Evolutionary conservation across 2,888 invertebrate genomes (phyloP).

Genomic region (Drosophila gaucha): DNA sequence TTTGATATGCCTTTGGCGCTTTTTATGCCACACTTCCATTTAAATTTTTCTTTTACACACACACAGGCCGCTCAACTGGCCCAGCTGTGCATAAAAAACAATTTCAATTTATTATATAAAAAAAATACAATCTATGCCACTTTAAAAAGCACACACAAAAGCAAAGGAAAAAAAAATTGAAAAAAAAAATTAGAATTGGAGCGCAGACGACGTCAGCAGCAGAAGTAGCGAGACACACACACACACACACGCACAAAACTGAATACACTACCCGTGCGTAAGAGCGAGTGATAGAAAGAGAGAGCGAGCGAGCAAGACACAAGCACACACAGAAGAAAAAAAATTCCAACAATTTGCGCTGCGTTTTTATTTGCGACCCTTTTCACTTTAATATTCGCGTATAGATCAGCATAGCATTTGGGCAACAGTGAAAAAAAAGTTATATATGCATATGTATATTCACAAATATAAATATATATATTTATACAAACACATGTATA

Average conservation of each 20-base stretch:
- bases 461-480: background rate
- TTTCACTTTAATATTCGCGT: conserved; percentile 54
- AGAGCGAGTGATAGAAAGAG: conserved; percentile 14
- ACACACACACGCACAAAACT: conserved; percentile 35
- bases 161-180: conserved; percentile 33
- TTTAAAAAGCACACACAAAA: conserved; percentile 53
- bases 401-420: conserved; percentile 58
- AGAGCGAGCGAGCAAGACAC: conserved; percentile 2
- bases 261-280: conserved; percentile 15
- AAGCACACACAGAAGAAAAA: conserved; percentile 9
- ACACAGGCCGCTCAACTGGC: conserved; percentile 4
- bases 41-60: conserved; percentile 18
- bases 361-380: conserved; percentile 51
- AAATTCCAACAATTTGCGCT: conserved; percentile 59
- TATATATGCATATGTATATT: conserved; percentile 16
- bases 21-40: conserved; percentile 42
- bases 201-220: conserved; percentile 57
- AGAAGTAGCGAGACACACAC: conserved; percentile 33
- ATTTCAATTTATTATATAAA: conserved; percentile 64
- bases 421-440: conserved; percentile 21
- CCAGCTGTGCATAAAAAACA: conserved; percentile 54
- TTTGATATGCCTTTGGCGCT: conserved; percentile 40
- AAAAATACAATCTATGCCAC: conserved; percentile 57
- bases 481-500: background rate
- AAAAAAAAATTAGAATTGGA: conserved; percentile 58